Base-by-base conservation (phyloP, 2,888 invertebrate species). In the Anodontia alba region DNA sequence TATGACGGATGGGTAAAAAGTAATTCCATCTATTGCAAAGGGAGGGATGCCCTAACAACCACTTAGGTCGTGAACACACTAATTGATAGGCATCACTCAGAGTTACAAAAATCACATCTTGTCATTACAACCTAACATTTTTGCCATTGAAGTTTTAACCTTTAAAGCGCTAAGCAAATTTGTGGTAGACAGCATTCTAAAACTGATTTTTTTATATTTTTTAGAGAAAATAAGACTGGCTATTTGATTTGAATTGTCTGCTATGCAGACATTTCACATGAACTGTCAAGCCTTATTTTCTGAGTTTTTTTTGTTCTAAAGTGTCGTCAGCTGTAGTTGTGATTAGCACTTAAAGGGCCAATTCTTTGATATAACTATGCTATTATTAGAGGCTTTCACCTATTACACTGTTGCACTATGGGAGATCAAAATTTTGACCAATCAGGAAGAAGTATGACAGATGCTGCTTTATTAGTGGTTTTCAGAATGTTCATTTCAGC, bases 401-500 rank as follows among this genome's bases (percentile, higher is more conserved):
- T 62, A 62, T 33, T 62, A 62, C 76, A 73, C 29, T 57, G 72
- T 77, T 76, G 82, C 75, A 85, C 79, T 80, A 42, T 82, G 78
- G 85, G 81, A 75, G 71, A 70, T 71, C 43, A 69, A 46, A 78
- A 76, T 85, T 81, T 81, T 67, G 66, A 79, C 85, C 85, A 85
- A 83, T 85, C 78, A 78, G 76, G 78, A 43, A 31, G 15, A 38
- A 80, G 74, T 33, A 73, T 83, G 80, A 83, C 85, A 85, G 85
- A 85, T 85, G 85, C 85, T 82, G 82, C 78, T 76, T 76, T 78
- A 69, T 85, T 73, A 82, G 73, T 82, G 82, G 78, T 83, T 82
- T 85, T 85, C 78, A 85, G 80, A 80, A 51, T 85, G 85, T 83
- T 80, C 79, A 85, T 76, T 85, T 78, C 76, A 80, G 85, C 85